A percentile compares a stretch with the other conserved stretches of the same genome.
Conservation (phyloP, 2,797 vertebrate genomes). For the Danio kyathit region DNA sequence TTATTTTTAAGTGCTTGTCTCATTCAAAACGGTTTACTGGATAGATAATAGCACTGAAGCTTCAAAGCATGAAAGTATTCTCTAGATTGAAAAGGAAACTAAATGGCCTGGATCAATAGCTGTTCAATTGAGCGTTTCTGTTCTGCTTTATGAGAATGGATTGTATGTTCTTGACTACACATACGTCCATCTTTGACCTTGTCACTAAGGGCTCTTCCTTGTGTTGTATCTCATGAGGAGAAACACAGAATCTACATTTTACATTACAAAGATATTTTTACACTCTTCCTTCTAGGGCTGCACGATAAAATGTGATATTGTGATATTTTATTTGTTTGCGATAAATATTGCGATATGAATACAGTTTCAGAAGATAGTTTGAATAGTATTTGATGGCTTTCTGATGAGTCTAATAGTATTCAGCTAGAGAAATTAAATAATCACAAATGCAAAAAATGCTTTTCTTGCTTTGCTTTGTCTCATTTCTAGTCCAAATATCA, state of each 20-base stretch:
- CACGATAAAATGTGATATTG: no score
- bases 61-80: slow-evolving; percentile 19
- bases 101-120: slow-evolving; percentile 34
- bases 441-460: no score
- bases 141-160: slow-evolving; percentile 44
- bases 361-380: no score
- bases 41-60: not conserved
- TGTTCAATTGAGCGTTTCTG: slow-evolving; percentile 39
- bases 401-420: no score
- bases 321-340: no score
- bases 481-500: no score
- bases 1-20: slow-evolving; percentile 9
- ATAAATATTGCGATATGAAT: no score
- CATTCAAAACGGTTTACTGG: not conserved
- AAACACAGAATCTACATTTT: not conserved
- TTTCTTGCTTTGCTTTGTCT: no score
- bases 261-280: not conserved
- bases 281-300: no score
- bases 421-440: no score
- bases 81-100: slow-evolving; percentile 38
- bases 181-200: slow-evolving; percentile 33
- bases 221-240: slow-evolving; percentile 42
- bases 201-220: slow-evolving; percentile 24
- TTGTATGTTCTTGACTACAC: slow-evolving; percentile 16
- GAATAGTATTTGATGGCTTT: no score